Base-by-base conservation (phyloP, 2,888 invertebrate genomes). In the Amphiduros pacificus region DNA sequence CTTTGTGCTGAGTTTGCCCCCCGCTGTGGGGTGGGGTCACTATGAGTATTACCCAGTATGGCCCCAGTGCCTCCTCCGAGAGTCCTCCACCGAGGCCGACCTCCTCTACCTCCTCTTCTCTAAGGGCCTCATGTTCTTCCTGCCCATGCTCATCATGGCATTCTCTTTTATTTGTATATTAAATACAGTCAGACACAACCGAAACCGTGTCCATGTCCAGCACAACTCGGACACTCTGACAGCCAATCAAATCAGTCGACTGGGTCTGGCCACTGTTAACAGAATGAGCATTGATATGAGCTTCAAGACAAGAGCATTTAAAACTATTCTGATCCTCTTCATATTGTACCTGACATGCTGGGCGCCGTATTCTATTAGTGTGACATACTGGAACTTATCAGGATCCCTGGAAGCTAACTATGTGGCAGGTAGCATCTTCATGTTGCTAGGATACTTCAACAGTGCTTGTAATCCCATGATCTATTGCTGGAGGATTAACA, bases 231-330 rank as follows among this genome's bases (percentile, higher is more conserved):
- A 52, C 20, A 53, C 31, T n/a, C 54, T 28, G 6, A 26, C 66
- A 0, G 61, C 61, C 31, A 65, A 71, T 5, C 64, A 69, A 26
- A 69, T 70, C 17, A 69, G 69, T 24, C 67, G 67, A 11, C 66
- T 65, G 50, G 71, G 67, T 29, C 58, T 56, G 2, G 24, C 51
- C 9, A 36, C 22, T 14, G 36, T 58, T 26, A 59, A 28, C 11
- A 49, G 31, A 11, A 44, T 70, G 2, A 62, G 62, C 28, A 70
- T 73, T 17, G 75, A 77, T 59, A 69, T 76, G 54, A 70, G 70
- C 27, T 76, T 76, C 55, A 78, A 77, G 59, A 73, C 74, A 3
- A 65, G 75, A 28, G 72, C 78, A 1, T 79, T 77, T 60, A 73
- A 74, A 41, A 79, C 78, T 5, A 75, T 79, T 32, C 50, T 76